These are phyloP conservation scores for Octopus bimaculoides DNA, from an alignment of 1,140 invertebrate genomes.

Conservation along the genomic window DNA sequence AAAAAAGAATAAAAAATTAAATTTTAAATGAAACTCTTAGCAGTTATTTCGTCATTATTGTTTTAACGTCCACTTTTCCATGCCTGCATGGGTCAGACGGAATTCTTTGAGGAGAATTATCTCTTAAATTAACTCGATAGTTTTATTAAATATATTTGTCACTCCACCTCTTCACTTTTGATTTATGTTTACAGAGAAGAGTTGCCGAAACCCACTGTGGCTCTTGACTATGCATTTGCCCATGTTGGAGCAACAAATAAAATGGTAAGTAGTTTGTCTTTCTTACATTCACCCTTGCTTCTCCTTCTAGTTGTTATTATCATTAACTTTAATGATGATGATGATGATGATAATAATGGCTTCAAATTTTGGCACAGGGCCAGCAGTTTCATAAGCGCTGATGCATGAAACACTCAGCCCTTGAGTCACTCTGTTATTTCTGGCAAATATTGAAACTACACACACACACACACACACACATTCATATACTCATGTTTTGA, in stretches of 20 bases:
- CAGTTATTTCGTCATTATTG: too few relatives aligned
- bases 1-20: too few relatives aligned
- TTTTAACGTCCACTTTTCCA: too few relatives aligned
- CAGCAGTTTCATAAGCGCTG: background rate
- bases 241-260: slow-evolving; percentile 70
- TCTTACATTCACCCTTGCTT: background rate
- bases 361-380: background rate
- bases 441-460: too few relatives aligned
- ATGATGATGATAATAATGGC: background rate
- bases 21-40: too few relatives aligned
- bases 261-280: slow-evolving; percentile 61
- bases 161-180: background rate
- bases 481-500: background rate
- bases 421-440: background rate
- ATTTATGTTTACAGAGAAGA: slow-evolving; percentile 64
- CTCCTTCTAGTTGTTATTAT: too few relatives aligned
- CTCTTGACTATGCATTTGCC: slow-evolving; percentile 83
- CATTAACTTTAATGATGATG: too few relatives aligned
- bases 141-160: too few relatives aligned
- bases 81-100: too few relatives aligned
- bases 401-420: background rate
- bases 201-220: slow-evolving; percentile 73
- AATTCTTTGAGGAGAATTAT: too few relatives aligned
- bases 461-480: background rate
- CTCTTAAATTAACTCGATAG: too few relatives aligned